These are phyloP conservation scores for Drosophila multiciliata DNA, from an alignment of 2,888 invertebrate genomes.

Conservation along the genomic window DNA sequence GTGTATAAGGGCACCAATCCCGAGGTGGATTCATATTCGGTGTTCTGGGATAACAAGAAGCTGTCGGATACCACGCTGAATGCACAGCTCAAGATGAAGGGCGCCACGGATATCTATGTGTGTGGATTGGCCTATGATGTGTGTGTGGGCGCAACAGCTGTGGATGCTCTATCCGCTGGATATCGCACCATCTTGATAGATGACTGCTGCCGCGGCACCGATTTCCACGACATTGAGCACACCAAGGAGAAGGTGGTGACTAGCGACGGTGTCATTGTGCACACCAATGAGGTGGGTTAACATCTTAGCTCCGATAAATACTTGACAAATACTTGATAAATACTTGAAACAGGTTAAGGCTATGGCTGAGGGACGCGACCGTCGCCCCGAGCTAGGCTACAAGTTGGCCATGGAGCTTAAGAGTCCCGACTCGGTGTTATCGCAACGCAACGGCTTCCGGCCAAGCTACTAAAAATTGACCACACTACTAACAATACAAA, in stretches of 20 bases:
- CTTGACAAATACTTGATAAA: constrained; percentile 5
- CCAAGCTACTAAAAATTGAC: constrained; percentile 59
- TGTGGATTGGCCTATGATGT: constrained; percentile 98
- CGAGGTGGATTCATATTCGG: constrained; percentile 98
- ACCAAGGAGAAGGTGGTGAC: constrained; percentile 91
- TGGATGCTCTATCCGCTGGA: constrained; percentile 95
- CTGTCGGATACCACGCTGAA: constrained; percentile 93
- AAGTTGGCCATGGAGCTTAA: constrained; percentile 94
- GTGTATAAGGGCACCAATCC: constrained; percentile 97
- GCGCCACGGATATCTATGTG: constrained; percentile 96
- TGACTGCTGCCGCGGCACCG: constrained; percentile 96
- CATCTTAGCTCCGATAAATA: neutral
- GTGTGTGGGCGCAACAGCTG: constrained; percentile 96
- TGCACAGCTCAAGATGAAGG: constrained; percentile 91
- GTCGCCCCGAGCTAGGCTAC: constrained; percentile 94
- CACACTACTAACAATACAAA: neutral
- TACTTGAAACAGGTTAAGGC: constrained; percentile 88
- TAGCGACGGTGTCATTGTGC: constrained; percentile 92
- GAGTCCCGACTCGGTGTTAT: constrained; percentile 86
- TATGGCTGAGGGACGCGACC: constrained; percentile 95
- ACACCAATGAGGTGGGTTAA: constrained; percentile 88
- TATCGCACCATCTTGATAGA: constrained; percentile 95
- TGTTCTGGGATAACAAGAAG: constrained; percentile 99
- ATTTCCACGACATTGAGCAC: constrained; percentile 92
- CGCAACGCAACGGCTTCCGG: constrained; percentile 81